Conservation (phyloP, 2,113 vertebrate species). For the Pelecanus crispus region DNA sequence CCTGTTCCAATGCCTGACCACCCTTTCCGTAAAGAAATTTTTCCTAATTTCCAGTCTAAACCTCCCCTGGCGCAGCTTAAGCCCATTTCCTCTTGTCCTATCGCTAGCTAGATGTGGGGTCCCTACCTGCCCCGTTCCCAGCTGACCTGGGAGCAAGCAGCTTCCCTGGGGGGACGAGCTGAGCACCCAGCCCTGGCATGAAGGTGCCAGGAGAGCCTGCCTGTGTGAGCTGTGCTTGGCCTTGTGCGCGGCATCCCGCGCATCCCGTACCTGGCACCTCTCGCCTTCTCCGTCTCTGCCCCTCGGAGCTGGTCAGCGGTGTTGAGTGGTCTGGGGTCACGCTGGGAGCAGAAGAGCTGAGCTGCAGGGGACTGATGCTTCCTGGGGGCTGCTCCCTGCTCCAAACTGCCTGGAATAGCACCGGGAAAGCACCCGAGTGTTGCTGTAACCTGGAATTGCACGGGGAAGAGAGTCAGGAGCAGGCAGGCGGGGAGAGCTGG, state of each 20-base stretch:
- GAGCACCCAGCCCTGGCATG: neutral
- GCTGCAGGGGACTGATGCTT: neutral
- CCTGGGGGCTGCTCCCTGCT: neutral
- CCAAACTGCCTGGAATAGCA: neutral
- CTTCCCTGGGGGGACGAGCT: neutral
- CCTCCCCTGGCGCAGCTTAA: too few relatives aligned
- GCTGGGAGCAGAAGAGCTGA: neutral
- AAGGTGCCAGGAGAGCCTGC: neutral
- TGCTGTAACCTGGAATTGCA: neutral
- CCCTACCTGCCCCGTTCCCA: neutral
- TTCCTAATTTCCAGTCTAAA: too few relatives aligned
- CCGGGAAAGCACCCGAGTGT: neutral
- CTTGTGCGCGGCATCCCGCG: neutral
- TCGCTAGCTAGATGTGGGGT: too few relatives aligned
- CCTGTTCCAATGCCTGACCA: too few relatives aligned
- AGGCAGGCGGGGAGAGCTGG: neutral
- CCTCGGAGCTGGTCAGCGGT: neutral
- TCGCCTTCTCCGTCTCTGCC: neutral
- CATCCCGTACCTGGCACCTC: neutral
- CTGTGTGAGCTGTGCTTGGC: accelerated
- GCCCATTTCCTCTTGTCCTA: too few relatives aligned
- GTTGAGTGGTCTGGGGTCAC: neutral
- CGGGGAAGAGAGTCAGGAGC: neutral
- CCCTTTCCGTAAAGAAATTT: too few relatives aligned
- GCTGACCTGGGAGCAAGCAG: neutral